Evolutionary conservation across 2,888 invertebrate genomes (phyloP).

Genomic region (Sipha maydis): DNA sequence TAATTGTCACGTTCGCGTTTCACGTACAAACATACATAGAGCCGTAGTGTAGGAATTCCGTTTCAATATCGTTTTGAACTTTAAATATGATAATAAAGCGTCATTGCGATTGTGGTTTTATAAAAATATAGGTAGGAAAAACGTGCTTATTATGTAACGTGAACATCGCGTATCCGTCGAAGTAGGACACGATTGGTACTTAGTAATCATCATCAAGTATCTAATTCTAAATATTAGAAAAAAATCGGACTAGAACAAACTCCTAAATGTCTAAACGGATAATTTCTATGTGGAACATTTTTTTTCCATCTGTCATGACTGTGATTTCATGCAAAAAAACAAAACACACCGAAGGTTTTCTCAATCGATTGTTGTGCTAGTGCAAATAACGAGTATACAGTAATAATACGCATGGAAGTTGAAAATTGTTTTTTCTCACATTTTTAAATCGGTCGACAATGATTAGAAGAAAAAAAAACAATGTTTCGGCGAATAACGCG

Average conservation of each 20-base stretch:
- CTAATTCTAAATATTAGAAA: neutral
- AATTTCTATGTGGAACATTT: neutral
- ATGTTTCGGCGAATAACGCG: neutral
- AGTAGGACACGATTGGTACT: neutral
- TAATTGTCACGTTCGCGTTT: neutral
- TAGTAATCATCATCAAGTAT: neutral
- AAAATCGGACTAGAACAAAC: neutral
- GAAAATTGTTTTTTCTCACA: neutral
- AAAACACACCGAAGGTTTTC: neutral
- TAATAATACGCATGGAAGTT: neutral
- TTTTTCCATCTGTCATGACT: neutral
- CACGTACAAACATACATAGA: neutral
- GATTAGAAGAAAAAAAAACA: neutral
- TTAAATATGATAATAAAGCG: neutral
- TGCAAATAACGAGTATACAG: neutral
- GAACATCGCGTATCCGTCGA: neutral
- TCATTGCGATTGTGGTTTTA: neutral
- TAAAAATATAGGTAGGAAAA: neutral
- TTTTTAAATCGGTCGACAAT: constrained; percentile 1
- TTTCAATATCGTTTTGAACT: neutral
- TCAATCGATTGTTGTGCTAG: neutral
- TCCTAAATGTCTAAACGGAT: neutral
- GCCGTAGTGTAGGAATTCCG: neutral
- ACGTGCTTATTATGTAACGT: neutral
- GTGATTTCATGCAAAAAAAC: neutral